Base-by-base conservation (phyloP, 2,797 vertebrate genomes). In the Anabacerthia variegaticeps region DNA sequence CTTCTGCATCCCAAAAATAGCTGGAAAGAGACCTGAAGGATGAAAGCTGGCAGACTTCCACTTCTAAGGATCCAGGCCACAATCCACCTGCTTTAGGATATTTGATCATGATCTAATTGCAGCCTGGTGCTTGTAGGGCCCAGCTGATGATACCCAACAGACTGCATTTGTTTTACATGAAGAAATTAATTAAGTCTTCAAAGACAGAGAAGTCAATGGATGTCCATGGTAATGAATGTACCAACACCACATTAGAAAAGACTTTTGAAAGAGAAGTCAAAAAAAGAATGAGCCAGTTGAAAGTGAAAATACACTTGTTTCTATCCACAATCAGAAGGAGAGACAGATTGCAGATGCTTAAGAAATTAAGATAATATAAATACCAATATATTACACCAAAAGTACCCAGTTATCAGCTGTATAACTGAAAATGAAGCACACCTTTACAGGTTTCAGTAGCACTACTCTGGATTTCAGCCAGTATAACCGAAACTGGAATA, bases 21-120 rank as follows among this genome's bases (percentile, higher is more conserved):
- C 62, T 74, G 59, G 32, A 81, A 87, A 92, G 72, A 88, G 72
- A 61, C 75, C 27, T 73, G 66, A 90, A 89, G 63, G 55, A 78
- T 73, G 27, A 78, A 75, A 88, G 43, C 51, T 92, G 85, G 48
- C 76, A 88, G 74, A 76, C 44, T 92, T 96, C 61, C 66, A 91
- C n/a, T 80, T 87, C 21, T 73, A 84, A 88, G 46, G 55, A 85
- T 36, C 28, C 41, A 90, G 39, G 43, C 65, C 68, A 75, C 82
- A 85, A 62, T 78, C 63, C 58, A 85, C 85, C 49, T 89, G 69
- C 32, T 92, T 74, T 68, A 76, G 55, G 32, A 82, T 92, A 93
- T 86, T 90, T 93, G 71, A 71, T 84, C 36, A 23, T n/a, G 12
- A 78, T 61, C 36, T 91, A 92, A 75, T 72, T 82, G 85, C 34